Evolutionary conservation across 2,113 vertebrate genomes (phyloP).

Genomic region (Hippocampus comes): DNA sequence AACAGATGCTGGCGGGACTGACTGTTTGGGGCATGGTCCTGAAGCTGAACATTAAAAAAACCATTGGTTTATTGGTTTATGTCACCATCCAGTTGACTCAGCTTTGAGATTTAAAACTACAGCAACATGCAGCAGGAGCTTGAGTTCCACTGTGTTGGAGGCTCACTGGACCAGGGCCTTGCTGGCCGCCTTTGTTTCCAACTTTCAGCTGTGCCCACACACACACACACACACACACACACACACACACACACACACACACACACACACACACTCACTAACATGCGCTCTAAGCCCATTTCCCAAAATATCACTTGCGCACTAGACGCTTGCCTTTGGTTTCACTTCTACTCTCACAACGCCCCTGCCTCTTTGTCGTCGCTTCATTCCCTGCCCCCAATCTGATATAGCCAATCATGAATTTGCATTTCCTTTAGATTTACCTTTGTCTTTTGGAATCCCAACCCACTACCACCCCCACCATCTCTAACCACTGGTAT

Average conservation of each 20-base stretch:
- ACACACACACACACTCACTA: conserved; percentile 18
- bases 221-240: conserved; percentile 25
- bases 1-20: not conserved
- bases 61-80: conserved; percentile 28
- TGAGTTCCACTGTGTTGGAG: conserved; percentile 41
- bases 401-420: conserved; percentile 41
- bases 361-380: conserved; percentile 33
- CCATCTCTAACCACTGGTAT: conserved; percentile 58
- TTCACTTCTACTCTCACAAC: conserved; percentile 31
- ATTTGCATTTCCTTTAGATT: conserved; percentile 69
- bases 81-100: conserved; percentile 32
- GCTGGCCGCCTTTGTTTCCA: conserved; percentile 46
- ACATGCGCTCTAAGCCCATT: conserved; percentile 26
- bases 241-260: conserved; percentile 18
- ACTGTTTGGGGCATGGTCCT: not conserved
- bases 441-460: conserved; percentile 63
- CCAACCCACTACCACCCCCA: conserved; percentile 20
- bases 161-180: conserved; percentile 22
- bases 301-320: conserved; percentile 62
- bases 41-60: not conserved
- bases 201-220: conserved; percentile 23
- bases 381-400: conserved; percentile 7
- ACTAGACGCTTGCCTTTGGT: conserved; percentile 50
- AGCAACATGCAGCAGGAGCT: conserved; percentile 46
- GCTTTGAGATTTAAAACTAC: conserved; percentile 49